Evolutionary conservation across 2,888 invertebrate species (phyloP).

Genomic region (Aromia moschata): DNA sequence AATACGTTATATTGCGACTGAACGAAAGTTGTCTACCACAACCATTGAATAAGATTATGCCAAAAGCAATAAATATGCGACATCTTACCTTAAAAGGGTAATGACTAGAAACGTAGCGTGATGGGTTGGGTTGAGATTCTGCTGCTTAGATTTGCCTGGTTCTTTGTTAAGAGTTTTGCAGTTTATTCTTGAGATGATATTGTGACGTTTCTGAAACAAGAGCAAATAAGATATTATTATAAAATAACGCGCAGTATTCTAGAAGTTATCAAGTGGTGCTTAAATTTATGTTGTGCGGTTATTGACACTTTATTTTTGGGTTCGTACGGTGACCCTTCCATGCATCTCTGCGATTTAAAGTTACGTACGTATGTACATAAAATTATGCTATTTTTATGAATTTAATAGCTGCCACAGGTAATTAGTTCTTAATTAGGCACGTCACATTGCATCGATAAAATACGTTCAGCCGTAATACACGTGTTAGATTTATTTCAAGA

Average conservation of each 20-base stretch:
- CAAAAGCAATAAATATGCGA: neutral
- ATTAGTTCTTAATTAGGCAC: no score
- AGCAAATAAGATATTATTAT: no score
- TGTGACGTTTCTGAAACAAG: slow-evolving; percentile 9
- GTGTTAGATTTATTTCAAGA: no score
- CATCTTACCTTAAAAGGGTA: slow-evolving; percentile 2
- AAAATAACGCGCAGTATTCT: no score
- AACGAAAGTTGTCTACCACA: no score
- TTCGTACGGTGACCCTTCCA: neutral
- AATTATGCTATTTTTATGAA: neutral
- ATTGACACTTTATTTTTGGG: slow-evolving; percentile 1
- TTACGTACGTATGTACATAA: neutral
- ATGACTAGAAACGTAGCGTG: slow-evolving; percentile 2
- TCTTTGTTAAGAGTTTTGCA: neutral
- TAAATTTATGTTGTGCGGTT: neutral
- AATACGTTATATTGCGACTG: no score
- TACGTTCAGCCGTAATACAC: no score
- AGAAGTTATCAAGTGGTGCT: neutral
- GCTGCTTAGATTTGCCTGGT: neutral
- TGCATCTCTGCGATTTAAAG: neutral
- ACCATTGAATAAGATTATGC: neutral
- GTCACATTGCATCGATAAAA: no score
- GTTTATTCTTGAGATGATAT: slow-evolving; percentile 2
- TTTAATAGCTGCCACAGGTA: no score
- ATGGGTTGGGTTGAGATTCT: slow-evolving; percentile 3